Base-by-base conservation (phyloP, 2,797 vertebrate genomes). In the Etheostoma nigrum region DNA sequence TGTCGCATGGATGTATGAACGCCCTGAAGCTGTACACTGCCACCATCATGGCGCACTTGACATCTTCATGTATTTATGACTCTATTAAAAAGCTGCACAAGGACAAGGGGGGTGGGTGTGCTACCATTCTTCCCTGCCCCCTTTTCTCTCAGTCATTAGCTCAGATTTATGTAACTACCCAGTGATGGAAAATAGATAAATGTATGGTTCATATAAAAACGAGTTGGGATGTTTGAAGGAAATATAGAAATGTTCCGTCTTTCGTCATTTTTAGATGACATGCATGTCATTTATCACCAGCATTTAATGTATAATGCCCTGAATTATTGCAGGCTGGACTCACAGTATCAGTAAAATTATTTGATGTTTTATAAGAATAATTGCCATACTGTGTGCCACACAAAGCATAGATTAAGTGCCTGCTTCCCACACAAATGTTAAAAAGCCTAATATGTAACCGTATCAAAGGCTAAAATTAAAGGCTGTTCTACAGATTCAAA, bases 21-120 rank as follows among this genome's bases (percentile, higher is more conserved):
- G 85, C 88, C 92, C 90, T 69, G 87, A 73, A 89, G 93, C 89
- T 23, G 86, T 79, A 73, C 88, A 44, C 69, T 44, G 83, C 84
- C 81, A 60, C 71, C 76, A 86, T 85, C 86, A 83, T 52, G 68
- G 72, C 78, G 67, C 81, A 69, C 66, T 70, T 77, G 83, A 87
- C 84, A 63, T 83, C 79, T 83, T 81, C 76, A 83, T 88, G 87
- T 94, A 93, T 94, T 94, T 95, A 95, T 91, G 91, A 88, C 84
- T 92, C 90, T 86, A 94, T 93, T 93, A 92, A 89, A 88, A 89
- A 70, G 55, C 78, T 59, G 86, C 76, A 87, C 91, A 94, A 94
- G 90, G 89, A 93, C 92, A 78, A 76, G 74, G 70, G 70, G 44
- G 66, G 55, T 58, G 52, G 52, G 52, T 58, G 76, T 62, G 78